Conservation (phyloP, 53 echinoderm and acorn worm species). For the Luidia sarsii region DNA sequence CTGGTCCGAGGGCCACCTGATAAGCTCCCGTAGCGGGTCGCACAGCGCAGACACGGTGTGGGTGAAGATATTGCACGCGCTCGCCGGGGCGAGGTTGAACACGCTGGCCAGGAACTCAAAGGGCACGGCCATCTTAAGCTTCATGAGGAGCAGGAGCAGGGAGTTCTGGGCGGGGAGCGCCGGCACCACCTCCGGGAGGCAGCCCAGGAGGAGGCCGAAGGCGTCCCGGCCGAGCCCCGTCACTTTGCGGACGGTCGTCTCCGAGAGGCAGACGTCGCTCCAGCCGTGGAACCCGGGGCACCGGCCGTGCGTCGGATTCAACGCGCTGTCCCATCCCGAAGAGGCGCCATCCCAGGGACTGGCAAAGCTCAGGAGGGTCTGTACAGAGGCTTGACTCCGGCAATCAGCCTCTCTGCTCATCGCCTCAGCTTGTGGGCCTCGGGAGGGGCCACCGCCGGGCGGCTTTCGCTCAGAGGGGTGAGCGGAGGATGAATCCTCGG, state of each 20-base stretch:
- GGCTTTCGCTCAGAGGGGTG: background rate
- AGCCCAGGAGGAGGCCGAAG: conserved; percentile 6
- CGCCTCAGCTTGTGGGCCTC: no score
- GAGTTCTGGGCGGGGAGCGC: conserved; percentile 35
- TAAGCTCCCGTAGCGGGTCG: background rate
- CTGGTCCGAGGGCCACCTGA: background rate
- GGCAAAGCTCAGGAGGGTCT: conserved; percentile 28
- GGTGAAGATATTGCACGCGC: conserved; percentile 38
- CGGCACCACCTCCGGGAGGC: conserved; percentile 5
- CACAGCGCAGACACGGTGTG: background rate
- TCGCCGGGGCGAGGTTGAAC: conserved; percentile 22
- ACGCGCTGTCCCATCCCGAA: no score
- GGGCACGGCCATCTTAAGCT: conserved; percentile 38
- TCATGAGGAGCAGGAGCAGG: conserved; percentile 21
- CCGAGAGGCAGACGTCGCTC: conserved; percentile 35
- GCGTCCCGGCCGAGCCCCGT: conserved; percentile 8
- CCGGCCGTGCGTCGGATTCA: background rate
- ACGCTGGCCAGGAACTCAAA: conserved; percentile 36
- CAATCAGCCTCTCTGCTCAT: no score
- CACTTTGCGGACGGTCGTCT: background rate
- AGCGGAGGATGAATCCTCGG: background rate
- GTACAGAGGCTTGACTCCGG: background rate
- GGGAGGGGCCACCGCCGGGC: background rate
- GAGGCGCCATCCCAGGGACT: background rate
- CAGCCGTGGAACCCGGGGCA: conserved; percentile 40